Evolutionary conservation across 1,140 invertebrate genomes (phyloP), one percentile per base, ranked within the genome.

Genomic region (Heterodera carotae): DNA sequence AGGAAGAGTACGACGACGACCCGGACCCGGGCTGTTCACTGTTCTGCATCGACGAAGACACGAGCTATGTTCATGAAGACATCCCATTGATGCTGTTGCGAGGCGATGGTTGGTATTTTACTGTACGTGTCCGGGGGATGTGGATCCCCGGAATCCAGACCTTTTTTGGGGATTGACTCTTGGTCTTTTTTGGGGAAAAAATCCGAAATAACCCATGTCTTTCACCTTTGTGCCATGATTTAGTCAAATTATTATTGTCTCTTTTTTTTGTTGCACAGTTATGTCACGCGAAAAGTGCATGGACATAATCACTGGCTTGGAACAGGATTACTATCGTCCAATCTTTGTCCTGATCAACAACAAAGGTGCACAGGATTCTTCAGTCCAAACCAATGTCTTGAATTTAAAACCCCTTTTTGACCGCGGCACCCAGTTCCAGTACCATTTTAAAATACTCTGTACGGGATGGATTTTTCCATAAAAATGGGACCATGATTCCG

Each of bases 291-390:
- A 74, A 36, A 74, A 74, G 39, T 25, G 31, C 25, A 74, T 74
- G 29, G 72, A 43, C 2, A 36, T 15, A 29, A 27, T 74, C 36
- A 62, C 72, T 59, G 43, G 25, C 22, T 18, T 43, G 59, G 72
- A 74, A 27, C 72, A 74, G 64, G 36, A 64, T 59, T 74, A 64
- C 33, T 74, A 74, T 34, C 43, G 56, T 25, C 64, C 59, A 27
- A n/a, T 72, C 8, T 60, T 72, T 31, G 22, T 27, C 4, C 29
- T 66, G 62, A 66, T 66, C 62, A 31, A 34, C 33, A 34, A 66
- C 29, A 66, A 66, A 34, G 62, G 62, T 66, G 10, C n/a, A 12
- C 62, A 43, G 0, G 60, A 6, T 62, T 62, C 6, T 10, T 10
- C 60, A 31, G 18, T 31, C 18, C 59, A 18, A 39, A 39, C 36